phyloP scores from a whole-genome alignment of 2,797 vertebrate species.

The Paguma larvata region DNA sequence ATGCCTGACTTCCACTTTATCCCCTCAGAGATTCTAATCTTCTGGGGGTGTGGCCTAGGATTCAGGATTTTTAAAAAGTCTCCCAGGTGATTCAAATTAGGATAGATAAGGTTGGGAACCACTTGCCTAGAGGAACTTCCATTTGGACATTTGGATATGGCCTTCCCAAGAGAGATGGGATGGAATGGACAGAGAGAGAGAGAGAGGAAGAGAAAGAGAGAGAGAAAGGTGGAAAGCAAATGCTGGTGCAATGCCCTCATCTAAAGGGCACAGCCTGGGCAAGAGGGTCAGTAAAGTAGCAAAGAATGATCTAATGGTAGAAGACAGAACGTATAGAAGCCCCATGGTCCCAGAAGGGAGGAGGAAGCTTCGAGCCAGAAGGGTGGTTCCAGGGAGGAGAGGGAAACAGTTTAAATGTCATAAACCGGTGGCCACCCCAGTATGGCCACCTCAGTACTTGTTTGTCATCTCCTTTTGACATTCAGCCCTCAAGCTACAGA shows the following conservation, averaged over 20 bases:
- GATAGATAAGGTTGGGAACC: neutral
- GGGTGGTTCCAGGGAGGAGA: neutral
- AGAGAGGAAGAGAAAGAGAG: neutral
- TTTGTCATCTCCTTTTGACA: neutral
- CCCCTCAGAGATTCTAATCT: neutral
- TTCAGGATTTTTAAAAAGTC: neutral
- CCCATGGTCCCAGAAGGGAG: neutral
- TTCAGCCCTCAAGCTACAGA: neutral
- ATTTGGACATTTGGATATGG: neutral
- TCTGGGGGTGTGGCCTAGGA: neutral
- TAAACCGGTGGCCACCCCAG: neutral
- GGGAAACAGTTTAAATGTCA: neutral
- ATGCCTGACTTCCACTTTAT: neutral
- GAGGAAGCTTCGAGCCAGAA: neutral
- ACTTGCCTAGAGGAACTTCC: neutral
- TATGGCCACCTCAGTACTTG: neutral
- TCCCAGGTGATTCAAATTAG: neutral
- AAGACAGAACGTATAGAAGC: neutral
- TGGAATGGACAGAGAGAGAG: neutral
- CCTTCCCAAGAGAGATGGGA: neutral
- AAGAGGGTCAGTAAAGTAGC: neutral
- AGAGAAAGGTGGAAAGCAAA: neutral
- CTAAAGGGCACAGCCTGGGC: neutral
- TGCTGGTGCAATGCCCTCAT: neutral
- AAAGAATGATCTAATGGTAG: neutral